These are phyloP conservation scores for Gandaritis pyraliata DNA, from an alignment of 2,888 invertebrate genomes.

Conservation along the genomic window DNA sequence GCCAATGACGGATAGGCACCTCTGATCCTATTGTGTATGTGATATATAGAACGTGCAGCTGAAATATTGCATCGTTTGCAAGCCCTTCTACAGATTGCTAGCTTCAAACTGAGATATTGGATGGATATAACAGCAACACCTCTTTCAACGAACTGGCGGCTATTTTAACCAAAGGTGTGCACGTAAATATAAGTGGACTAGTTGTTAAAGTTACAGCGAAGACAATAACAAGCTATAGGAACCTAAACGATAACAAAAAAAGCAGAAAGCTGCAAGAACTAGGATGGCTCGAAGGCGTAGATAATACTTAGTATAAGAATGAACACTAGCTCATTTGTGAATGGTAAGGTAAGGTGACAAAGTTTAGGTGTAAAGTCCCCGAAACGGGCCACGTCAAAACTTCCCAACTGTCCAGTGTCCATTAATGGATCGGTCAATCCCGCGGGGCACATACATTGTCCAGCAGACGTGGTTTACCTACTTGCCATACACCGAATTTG, in stretches of 20 bases:
- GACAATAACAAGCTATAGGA: no score
- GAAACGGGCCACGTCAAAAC: constrained; percentile 35
- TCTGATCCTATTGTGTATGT: constrained; percentile 75
- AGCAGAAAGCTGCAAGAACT: no score
- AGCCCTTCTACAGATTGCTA: constrained; percentile 48
- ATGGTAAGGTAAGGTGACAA: background rate
- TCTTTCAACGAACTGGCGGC: constrained; percentile 10
- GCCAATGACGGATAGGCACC: constrained; percentile 81
- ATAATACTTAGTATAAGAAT: no score
- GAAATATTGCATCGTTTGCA: constrained; percentile 57
- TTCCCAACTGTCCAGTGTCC: constrained; percentile 46
- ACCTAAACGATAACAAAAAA: no score
- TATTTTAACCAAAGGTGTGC: background rate
- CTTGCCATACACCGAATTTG: constrained; percentile 10
- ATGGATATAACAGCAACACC: constrained; percentile 32
- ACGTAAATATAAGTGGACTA: no score
- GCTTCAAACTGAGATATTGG: constrained; percentile 42
- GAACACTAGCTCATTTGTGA: no score
- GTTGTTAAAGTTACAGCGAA: no score
- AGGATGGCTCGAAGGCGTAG: no score
- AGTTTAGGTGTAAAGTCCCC: constrained; percentile 19
- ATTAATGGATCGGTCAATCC: constrained; percentile 56
- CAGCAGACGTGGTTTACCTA: constrained; percentile 43
- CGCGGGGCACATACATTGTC: constrained; percentile 62
- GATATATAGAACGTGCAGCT: constrained; percentile 55